Base-by-base conservation (phyloP, 2,113 vertebrate species). In the Tachuris rubrigastra region DNA sequence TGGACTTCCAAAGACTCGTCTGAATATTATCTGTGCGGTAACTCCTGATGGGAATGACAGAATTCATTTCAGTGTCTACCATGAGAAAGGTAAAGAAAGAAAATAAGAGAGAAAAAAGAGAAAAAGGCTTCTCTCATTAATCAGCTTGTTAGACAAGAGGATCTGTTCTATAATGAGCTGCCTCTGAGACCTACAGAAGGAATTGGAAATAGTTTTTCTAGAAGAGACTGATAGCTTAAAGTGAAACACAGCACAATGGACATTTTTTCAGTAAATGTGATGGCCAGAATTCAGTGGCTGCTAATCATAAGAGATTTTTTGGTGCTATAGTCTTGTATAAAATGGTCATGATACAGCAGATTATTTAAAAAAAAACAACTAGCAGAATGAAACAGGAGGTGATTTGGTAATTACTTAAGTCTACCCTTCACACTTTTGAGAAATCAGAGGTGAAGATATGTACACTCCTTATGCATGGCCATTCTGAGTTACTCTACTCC, bases 1-100 rank as follows among this genome's bases (percentile, higher is more conserved):
- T 95, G 91, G 91, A 94, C 89, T 95, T 96, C 76, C 55, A 85
- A 92, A 97, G 63, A n/a, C 53, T 53, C 44, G 10, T 77, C 55
- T 90, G 89, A 96, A 39, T 91, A 89, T 87, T 39, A 25, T 15
- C 10, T 79, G n/a, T 66, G 37, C 68, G 58, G 60, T 66, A 33
- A 24, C 5, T 92, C 35, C 79, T 90, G 89, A 56, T 79, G 88
- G 65, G 82, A 96, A 80, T 84, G 95, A 92, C 85, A 96, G 86
- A 87, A 96, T 86, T 84, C 58, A 85, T 63, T 59, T 94, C 62
- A 52, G 42, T 67, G 35, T 67, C 89, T 84, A 63, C 66, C 53
- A 41, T 60, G 47, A 76, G 67, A 90, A 58, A 12, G 41, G 39
- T 53, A 93, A 85, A 75, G 42, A 47, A 88, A 81, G 31, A 90